Conservation (phyloP, 2,113 vertebrate genomes). For the Tursiops truncatus region DNA sequence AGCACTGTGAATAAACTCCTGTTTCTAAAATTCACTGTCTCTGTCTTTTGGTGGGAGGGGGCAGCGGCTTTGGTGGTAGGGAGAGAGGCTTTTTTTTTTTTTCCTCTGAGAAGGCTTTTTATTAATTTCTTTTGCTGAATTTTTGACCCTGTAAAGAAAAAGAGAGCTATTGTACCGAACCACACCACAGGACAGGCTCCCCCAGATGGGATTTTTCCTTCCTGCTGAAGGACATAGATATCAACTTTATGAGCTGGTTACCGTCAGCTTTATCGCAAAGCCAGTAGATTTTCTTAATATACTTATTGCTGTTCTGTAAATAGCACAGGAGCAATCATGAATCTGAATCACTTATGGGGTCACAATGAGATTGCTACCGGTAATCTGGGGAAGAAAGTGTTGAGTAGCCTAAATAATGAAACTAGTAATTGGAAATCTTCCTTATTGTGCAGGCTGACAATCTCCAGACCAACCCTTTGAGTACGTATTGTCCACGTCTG, state of each 20-base stretch:
- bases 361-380: neutral
- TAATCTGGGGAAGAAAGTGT: conserved; percentile 39
- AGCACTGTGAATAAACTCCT: conserved; percentile 42
- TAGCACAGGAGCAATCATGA: conserved; percentile 14
- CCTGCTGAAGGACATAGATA: conserved; percentile 61
- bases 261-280: conserved; percentile 56
- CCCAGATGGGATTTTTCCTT: conserved; percentile 59
- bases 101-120: conserved; percentile 55
- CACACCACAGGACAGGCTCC: neutral
- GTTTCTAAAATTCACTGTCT: conserved; percentile 41
- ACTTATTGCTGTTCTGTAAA: conserved; percentile 68
- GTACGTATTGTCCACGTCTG: neutral
- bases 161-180: conserved; percentile 45
- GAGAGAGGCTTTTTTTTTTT: neutral
- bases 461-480: neutral
- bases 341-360: conserved; percentile 34
- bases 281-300: conserved; percentile 68
- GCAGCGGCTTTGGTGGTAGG: neutral
- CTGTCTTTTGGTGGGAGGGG: neutral
- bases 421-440: conserved; percentile 9
- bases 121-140: conserved; percentile 71
- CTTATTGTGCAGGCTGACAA: neutral
- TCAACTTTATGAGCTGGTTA: conserved; percentile 41
- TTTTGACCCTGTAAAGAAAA: conserved; percentile 70
- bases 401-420: neutral